These are phyloP conservation scores for Epiblema foenella DNA, from an alignment of 2,888 invertebrate genomes.

Conservation along the genomic window DNA sequence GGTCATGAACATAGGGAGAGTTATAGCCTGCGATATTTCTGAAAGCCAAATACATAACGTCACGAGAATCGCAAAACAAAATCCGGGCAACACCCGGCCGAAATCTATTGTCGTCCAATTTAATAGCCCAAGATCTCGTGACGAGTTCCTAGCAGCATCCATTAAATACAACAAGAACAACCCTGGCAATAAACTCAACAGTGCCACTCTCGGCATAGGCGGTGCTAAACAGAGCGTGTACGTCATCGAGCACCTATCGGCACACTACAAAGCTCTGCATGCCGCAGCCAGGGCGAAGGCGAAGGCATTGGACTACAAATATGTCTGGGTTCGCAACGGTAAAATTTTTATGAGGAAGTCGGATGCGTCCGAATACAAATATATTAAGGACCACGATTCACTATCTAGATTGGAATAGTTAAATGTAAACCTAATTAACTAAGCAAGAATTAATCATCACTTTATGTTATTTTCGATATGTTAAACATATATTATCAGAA, in stretches of 20 bases:
- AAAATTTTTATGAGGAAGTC: conserved; percentile 2
- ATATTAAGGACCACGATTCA: neutral
- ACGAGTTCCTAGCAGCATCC: neutral
- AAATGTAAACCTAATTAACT: neutral
- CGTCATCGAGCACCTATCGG: neutral
- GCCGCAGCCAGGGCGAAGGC: neutral
- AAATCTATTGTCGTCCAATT: too few relatives aligned
- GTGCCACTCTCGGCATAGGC: neutral
- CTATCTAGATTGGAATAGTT: neutral
- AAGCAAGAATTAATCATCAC: neutral
- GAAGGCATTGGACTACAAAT: neutral
- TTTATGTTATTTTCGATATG: too few relatives aligned
- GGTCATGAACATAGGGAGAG: too few relatives aligned
- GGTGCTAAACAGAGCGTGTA: neutral
- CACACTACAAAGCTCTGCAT: conserved; percentile 1
- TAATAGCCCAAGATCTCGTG: neutral
- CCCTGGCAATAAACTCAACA: neutral
- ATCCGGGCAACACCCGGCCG: too few relatives aligned
- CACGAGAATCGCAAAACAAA: too few relatives aligned
- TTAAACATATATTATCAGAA: too few relatives aligned
- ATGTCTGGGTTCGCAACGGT: conserved; percentile 3
- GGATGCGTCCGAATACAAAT: neutral
- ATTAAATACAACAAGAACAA: too few relatives aligned
- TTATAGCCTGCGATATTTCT: too few relatives aligned
- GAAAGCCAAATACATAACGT: too few relatives aligned